These are phyloP conservation scores for Meriones psammophilus DNA, from an alignment of 2,797 vertebrate species.

Conservation along the genomic window DNA sequence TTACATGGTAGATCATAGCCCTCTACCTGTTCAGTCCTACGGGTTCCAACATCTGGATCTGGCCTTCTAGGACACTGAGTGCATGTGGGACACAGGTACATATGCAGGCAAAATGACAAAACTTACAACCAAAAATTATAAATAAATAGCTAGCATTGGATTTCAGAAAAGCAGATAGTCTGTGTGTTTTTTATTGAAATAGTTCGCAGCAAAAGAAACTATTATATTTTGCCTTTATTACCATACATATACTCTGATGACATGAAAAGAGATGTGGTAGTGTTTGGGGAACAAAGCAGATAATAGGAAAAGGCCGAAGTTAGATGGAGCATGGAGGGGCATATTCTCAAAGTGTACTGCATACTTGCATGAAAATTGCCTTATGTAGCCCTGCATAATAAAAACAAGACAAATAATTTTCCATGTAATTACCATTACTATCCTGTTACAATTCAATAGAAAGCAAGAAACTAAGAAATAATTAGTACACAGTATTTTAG, in stretches of 20 bases:
- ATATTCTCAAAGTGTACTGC: neutral
- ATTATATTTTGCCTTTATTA: neutral
- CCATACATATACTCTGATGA: neutral
- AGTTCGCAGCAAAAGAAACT: neutral
- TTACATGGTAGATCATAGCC: neutral
- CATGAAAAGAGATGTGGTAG: neutral
- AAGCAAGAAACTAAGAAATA: constrained; percentile 49
- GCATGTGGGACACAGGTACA: neutral
- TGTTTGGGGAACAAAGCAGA: neutral
- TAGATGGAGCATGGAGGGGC: neutral
- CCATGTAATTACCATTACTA: constrained; percentile 46
- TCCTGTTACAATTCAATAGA: constrained; percentile 64
- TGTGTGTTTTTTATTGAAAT: constrained; percentile 54
- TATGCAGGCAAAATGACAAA: neutral
- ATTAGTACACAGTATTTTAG: constrained; percentile 35
- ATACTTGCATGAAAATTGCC: neutral
- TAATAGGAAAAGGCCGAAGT: neutral
- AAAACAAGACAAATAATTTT: neutral
- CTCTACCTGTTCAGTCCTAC: neutral
- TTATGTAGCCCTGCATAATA: neutral
- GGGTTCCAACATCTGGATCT: neutral
- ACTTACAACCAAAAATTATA: neutral
- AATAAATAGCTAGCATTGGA: neutral
- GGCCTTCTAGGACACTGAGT: neutral
- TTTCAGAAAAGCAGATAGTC: constrained; percentile 9